Base-by-base conservation (phyloP, 2,888 invertebrate genomes). In the Drosophila barbarae region DNA sequence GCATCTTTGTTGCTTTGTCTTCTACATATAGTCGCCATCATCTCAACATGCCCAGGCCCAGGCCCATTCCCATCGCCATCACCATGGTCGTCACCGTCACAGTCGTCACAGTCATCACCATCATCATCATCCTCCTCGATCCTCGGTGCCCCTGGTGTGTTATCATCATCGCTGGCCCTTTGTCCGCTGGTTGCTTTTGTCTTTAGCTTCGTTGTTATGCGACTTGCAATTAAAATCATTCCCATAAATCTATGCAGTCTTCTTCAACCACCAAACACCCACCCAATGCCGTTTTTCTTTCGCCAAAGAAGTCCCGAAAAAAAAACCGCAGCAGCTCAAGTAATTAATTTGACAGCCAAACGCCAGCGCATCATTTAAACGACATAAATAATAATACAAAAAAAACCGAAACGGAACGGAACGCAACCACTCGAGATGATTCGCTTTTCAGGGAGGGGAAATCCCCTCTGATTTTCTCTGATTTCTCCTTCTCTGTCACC, bases 361-460 rank as follows among this genome's bases (percentile, higher is more conserved):
- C 68, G 77, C 74, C 74, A 80, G 67, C 81, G 75, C 80, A 70
- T 77, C 74, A 77, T 80, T 77, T 77, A 72, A 80, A 64, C 67
- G 63, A 46, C 65, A 77, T 77, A 67, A 77, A 77, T 80, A 72
- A 67, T 70, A 61, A 65, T n/a, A 35, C n/a, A 1, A 35, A 35
- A 7, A 36, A 13, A 41, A 52, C 1, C 4, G 5, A 26, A 35
- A 32, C 57, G 39, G 32, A 66, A 15, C 56, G 56, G 18, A 49
- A 26, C 30, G 46, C 18, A 67, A 55, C 55, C 65, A 63, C 46
- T 64, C 61, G 61, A 42, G 35, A 61, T 49, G 61, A 60, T 35
- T 61, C 30, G 26, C 41, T 15, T 30, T 46, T 15, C 6, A 38
- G 52, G 15, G 9, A 26, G 18, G 54, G 36, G 38, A 30, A 10